These are phyloP conservation scores for Scrobipalpa atriplicella DNA, from an alignment of 2,888 invertebrate species.

Conservation along the genomic window DNA sequence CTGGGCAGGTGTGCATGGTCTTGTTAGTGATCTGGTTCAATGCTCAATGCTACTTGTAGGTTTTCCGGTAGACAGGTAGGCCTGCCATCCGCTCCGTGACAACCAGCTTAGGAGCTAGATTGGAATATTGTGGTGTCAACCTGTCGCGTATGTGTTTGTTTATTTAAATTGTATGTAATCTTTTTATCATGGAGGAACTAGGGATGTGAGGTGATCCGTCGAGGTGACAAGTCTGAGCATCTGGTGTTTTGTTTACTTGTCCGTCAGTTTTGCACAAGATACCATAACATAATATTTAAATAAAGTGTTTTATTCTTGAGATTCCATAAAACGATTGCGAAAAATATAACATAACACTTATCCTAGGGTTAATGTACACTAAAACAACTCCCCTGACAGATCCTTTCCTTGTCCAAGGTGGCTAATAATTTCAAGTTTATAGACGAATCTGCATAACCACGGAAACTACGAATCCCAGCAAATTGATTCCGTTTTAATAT, in stretches of 20 bases:
- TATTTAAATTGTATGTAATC: slow-evolving; percentile 9
- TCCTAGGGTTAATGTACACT: not conserved
- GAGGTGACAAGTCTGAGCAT: not conserved
- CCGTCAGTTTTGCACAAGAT: no score
- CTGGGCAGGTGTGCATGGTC: slow-evolving; percentile 5
- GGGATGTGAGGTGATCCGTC: not conserved
- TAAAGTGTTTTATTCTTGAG: no score
- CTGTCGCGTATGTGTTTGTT: not conserved
- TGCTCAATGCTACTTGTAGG: not conserved
- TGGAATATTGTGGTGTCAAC: slow-evolving; percentile 8
- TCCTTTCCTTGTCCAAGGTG: not conserved
- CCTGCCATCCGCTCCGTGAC: slow-evolving; percentile 2
- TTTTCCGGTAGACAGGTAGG: slow-evolving; percentile 16
- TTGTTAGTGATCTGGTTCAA: slow-evolving; percentile 4
- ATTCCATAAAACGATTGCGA: no score
- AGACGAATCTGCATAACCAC: slow-evolving; percentile 1
- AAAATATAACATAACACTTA: not conserved
- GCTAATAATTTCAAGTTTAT: not conserved
- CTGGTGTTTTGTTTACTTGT: not conserved
- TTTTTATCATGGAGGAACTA: not conserved
- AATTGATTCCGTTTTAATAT: slow-evolving; percentile 6
- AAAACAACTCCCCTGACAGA: not conserved
- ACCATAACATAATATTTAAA: no score
- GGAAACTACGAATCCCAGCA: not conserved
- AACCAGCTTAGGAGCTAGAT: slow-evolving; percentile 1